Evolutionary conservation across 2,888 invertebrate genomes (phyloP), one percentile per base, ranked within the genome.

Genomic region (Icerya purchasi): DNA sequence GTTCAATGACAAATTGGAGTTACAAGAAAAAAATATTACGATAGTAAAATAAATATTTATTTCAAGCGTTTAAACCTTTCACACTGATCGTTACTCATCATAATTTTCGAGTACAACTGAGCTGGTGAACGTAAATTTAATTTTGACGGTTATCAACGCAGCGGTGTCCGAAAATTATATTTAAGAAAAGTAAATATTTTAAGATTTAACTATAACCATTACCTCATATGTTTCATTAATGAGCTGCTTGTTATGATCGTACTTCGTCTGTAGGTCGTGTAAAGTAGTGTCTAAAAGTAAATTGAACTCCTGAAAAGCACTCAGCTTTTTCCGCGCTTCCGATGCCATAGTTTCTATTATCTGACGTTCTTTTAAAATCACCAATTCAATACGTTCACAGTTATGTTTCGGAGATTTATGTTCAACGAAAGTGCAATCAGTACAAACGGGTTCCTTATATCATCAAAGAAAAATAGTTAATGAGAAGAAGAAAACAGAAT

Each of bases 231-330:
- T 81, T 68, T 87, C 86, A 63, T 82, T 81, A 66, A 93, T 88
- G 63, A 86, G 76, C 69, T 81, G 82, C 68, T 83, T 84, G 25
- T 89, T 90, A 66, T 84, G 82, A 68, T 91, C 90, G 64, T 86
- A 82, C 70, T 91, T 89, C 67, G 82, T 78, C 71, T 92, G 89
- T 63, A 93, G 73, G 66, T 92, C 92, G 62, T 84, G 84, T 58
- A 93, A 76, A 25, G 86, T 82, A 69, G 81, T 84, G 66, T 86
- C 84, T 61, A 92, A 74, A 66, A 80, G 81, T 22, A 78, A 77
- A 54, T 85, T 82, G 25, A 84, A 81, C 68, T 83, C 83, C 67
- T 83, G 82, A 68, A 88, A 86, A 65, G 83, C 79, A 25, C 80
- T 78, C 50, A 86, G 80, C 69, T 86, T 84, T 57, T 80, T 77